These are phyloP conservation scores for Caenorhabditis drosophilae DNA, from an alignment of 2,888 invertebrate species.

Conservation along the genomic window DNA sequence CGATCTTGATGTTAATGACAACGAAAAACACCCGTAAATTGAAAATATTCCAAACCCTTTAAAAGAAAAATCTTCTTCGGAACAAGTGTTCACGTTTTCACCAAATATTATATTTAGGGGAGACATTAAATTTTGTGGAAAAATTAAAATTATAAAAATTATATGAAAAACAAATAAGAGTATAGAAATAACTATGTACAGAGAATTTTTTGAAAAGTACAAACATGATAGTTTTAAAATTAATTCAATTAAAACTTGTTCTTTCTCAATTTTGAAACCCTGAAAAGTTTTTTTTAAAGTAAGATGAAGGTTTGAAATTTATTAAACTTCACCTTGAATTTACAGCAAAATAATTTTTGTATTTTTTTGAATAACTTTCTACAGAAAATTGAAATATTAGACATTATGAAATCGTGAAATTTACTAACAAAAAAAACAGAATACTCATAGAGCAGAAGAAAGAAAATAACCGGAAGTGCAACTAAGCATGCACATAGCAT, in stretches of 20 bases:
- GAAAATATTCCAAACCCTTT: not conserved
- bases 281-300: conserved; percentile 5
- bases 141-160: conserved; percentile 21
- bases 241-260: conserved; percentile 19
- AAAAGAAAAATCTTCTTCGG: not conserved
- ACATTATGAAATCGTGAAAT: too few species aligned
- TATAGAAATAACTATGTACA: conserved; percentile 16
- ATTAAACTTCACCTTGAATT: not conserved
- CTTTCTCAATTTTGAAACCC: conserved; percentile 28
- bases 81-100: conserved; percentile 1
- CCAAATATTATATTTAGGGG: conserved; percentile 16
- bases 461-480: too few species aligned
- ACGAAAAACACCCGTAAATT: not conserved
- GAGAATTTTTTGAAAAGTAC: conserved; percentile 20
- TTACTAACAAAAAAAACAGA: too few species aligned
- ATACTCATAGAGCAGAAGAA: too few species aligned
- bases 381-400: too few species aligned
- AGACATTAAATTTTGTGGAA: conserved; percentile 23
- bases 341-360: too few species aligned
- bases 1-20: conserved; percentile 10
- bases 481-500: too few species aligned
- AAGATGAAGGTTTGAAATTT: not conserved
- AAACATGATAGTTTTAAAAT: conserved; percentile 17
- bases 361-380: too few species aligned
- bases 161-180: conserved; percentile 15